Percentiles rank a stretch among this genome's conserved stretches.
These are phyloP conservation scores for Pterocles gutturalis DNA, from an alignment of 2,113 vertebrate genomes.

Conservation along the genomic window DNA sequence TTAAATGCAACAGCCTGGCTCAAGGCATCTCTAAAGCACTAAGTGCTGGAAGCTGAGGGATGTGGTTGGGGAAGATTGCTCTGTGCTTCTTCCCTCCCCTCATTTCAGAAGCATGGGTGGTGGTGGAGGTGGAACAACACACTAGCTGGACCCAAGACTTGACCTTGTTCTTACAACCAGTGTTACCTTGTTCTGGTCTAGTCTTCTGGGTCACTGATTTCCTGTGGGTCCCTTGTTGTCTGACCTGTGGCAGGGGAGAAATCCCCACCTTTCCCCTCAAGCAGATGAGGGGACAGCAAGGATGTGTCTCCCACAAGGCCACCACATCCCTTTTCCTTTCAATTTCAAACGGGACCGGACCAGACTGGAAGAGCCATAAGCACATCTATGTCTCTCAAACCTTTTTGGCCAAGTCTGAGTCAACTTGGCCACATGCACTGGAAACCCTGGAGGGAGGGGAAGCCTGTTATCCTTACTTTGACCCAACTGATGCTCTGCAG, in stretches of 20 bases:
- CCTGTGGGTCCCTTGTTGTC: accelerated
- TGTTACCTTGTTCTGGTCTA: neutral
- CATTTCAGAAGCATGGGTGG: neutral
- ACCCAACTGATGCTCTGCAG: neutral
- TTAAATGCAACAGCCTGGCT: neutral
- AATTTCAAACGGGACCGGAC: accelerated
- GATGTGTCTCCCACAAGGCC: accelerated
- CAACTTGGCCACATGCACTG: neutral
- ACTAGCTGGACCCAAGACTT: neutral
- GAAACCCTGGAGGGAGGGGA: neutral
- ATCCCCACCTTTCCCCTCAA: no score
- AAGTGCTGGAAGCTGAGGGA: neutral
- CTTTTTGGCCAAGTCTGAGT: neutral
- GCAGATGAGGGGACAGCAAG: accelerated
- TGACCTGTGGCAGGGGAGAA: neutral
- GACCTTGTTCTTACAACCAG: accelerated
- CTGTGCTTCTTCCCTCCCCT: neutral
- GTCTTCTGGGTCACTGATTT: neutral
- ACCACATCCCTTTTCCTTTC: neutral
- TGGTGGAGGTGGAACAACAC: neutral
- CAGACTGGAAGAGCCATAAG: neutral
- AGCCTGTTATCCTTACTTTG: neutral
- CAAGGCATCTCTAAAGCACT: neutral
- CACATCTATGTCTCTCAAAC: neutral
- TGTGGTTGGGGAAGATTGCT: neutral